Evolutionary conservation across 2,797 vertebrate genomes (phyloP).

Genomic region (Anguilla pacifica): DNA sequence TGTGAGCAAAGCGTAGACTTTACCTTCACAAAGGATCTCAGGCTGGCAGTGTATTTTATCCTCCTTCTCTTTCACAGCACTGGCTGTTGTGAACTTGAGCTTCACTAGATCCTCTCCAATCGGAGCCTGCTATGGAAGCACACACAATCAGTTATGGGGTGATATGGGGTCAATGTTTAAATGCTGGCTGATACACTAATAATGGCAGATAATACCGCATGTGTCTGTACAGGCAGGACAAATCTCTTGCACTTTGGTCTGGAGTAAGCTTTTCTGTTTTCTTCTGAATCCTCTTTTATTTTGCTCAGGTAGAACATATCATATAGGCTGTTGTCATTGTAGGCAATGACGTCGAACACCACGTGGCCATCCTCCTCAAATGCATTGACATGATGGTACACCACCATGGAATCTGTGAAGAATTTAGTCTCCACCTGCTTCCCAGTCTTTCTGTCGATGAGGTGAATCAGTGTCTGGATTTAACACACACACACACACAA

Average conservation of each 20-base stretch:
- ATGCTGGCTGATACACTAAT: neutral
- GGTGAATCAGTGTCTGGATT: constrained; percentile 86
- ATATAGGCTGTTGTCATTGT: constrained; percentile 83
- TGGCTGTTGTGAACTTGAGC: constrained; percentile 77
- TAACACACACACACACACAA: neutral
- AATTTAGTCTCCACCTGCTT: constrained; percentile 79
- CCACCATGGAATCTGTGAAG: constrained; percentile 77
- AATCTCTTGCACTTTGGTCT: constrained; percentile 80
- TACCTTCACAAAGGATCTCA: constrained; percentile 85
- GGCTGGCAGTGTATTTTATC: constrained; percentile 80
- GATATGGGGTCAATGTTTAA: neutral
- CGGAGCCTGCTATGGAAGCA: constrained; percentile 66
- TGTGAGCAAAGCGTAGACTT: constrained; percentile 23
- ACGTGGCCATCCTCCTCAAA: constrained; percentile 85
- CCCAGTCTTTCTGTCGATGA: constrained; percentile 84
- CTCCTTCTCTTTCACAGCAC: constrained; percentile 83
- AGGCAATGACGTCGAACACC: constrained; percentile 84
- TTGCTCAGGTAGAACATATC: constrained; percentile 89
- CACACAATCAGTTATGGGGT: neutral
- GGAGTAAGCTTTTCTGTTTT: constrained; percentile 45
- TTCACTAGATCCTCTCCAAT: constrained; percentile 80
- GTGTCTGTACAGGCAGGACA: constrained; percentile 74
- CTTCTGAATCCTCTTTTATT: constrained; percentile 56
- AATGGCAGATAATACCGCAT: constrained; percentile 74
- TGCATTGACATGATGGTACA: constrained; percentile 92